These are phyloP conservation scores for Psilanteris sp. DNA, from an alignment of 1,140 invertebrate genomes.

Conservation along the genomic window DNA sequence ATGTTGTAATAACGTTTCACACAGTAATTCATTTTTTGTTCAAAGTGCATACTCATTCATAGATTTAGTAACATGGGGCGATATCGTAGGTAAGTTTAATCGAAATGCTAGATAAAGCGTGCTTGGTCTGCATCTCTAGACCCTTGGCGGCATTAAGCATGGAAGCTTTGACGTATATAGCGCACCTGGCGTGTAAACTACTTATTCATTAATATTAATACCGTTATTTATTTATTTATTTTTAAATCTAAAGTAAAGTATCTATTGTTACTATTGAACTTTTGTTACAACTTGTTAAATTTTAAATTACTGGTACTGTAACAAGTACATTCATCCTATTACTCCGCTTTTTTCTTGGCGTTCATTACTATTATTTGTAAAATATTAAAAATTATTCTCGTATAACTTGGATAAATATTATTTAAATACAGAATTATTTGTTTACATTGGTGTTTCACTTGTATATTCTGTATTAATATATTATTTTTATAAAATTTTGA, in stretches of 20 bases:
- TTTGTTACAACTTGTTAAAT: neutral
- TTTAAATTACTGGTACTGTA: neutral
- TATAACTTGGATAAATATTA: too few relatives aligned
- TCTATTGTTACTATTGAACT: neutral
- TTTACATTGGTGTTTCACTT: too few relatives aligned
- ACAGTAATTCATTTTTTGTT: slow-evolving; percentile 9
- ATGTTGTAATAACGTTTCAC: neutral
- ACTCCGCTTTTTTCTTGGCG: too few relatives aligned
- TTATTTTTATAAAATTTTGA: too few relatives aligned
- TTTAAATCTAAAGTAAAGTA: neutral
- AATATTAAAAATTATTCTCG: too few relatives aligned
- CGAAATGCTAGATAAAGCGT: neutral
- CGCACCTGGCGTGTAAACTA: neutral
- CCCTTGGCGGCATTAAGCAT: slow-evolving; percentile 16
- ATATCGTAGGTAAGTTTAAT: slow-evolving; percentile 27
- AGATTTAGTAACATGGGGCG: neutral
- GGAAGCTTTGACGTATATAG: slow-evolving; percentile 26
- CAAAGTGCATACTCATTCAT: neutral
- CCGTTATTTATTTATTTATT: slow-evolving; percentile 1
- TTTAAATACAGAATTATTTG: too few relatives aligned
- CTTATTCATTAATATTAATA: slow-evolving; percentile 5
- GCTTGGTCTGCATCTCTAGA: neutral
- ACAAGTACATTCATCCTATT: too few relatives aligned
- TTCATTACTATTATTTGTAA: too few relatives aligned
- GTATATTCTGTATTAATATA: too few relatives aligned